These are phyloP conservation scores for Tragelaphus buxtoni DNA, from an alignment of 2,113 vertebrate species.

Conservation along the genomic window DNA sequence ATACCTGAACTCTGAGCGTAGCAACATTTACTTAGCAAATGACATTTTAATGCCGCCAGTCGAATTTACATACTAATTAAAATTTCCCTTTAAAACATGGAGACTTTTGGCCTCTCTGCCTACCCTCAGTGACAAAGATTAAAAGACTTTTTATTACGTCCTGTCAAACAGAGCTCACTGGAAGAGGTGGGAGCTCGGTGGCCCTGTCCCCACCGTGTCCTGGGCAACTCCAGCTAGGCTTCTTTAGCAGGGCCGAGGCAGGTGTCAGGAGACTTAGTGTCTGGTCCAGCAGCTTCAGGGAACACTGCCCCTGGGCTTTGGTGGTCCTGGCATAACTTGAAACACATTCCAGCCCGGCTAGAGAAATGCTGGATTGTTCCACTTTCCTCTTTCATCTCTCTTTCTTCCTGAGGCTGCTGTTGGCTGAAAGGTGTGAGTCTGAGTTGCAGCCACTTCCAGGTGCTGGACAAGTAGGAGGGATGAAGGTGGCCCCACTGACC, in stretches of 20 bases:
- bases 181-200: conserved; percentile 21
- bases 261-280: too few species aligned
- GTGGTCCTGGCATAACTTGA: background rate
- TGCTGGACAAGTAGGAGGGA: background rate
- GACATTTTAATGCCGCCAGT: conserved; percentile 82
- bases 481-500: background rate
- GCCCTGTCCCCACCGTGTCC: conserved; percentile 4
- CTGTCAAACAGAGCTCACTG: conserved; percentile 74
- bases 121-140: conserved; percentile 79
- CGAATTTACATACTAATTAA: conserved; percentile 88
- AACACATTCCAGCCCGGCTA: background rate
- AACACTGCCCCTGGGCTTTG: background rate
- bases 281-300: accelerated
- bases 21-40: conserved; percentile 85
- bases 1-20: conserved; percentile 76
- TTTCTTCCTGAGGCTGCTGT: background rate
- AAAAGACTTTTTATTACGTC: conserved; percentile 76
- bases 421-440: accelerated
- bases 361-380: background rate
- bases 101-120: conserved; percentile 80
- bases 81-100: conserved; percentile 82
- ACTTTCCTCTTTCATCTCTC: accelerated
- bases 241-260: background rate
- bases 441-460: background rate
- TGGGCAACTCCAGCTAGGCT: accelerated